Evolutionary conservation across 2,113 vertebrate species (phyloP), one percentile per base, ranked within the genome.

Genomic region (Ameiurus melas): DNA sequence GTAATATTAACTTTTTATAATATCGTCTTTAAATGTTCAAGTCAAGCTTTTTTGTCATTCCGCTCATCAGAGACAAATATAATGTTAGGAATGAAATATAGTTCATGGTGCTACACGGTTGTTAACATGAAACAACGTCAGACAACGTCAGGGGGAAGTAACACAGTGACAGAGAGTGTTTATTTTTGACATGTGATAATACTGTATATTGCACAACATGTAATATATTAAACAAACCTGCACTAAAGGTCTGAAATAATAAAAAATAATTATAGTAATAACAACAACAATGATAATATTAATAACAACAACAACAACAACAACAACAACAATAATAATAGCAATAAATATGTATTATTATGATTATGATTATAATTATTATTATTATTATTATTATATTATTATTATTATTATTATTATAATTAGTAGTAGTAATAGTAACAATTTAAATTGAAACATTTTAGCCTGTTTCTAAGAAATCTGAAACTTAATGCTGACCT

Each of bases 321-420:
- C 20, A 75, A 6, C 47, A 19, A 20, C 47, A 33, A 25, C 22
- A 43, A 77, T 77, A 77, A 77, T 77, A 47, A 77, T 25, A 47
- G 39, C 39, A 43, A 43, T 43, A 43, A 43, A 43, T 43, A 43
- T 4, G 3, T 47, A 47, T 47, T 47, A 47, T 47, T 47, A 77
- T 77, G 55, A 79, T 79, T 79, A 79, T 79, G 55, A 79, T 30
- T 79, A 79, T 53, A 55, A 79, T 53, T 79, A 79, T n/a, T 79
- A 79, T n/a, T 79, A 79, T 27, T 78, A 78, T 27, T 78, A 78
- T 27, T 78, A 78, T 27, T 53, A 53, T 6, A 22, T n/a, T n/a
- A n/a, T n/a, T n/a, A n/a, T n/a, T n/a, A n/a, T n/a, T n/a, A n/a
- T n/a, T n/a, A n/a, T n/a, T n/a, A n/a, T n/a, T n/a, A n/a, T n/a